Conservation (phyloP, 64 coral and sea anemone species). For the Acropora tenuis region DNA sequence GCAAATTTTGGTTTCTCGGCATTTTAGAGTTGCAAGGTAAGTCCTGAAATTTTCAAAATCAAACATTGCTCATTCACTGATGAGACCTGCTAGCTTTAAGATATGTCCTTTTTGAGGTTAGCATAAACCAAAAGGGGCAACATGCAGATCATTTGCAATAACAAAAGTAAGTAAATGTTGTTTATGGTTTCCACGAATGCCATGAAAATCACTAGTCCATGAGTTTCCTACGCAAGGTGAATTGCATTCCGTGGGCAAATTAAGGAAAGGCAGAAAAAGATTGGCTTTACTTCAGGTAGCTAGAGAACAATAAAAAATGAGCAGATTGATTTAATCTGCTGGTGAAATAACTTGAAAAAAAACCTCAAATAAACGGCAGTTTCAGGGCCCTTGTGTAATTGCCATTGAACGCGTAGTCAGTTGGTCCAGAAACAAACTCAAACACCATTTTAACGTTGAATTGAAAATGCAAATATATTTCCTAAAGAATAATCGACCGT, state of each 20-base stretch:
- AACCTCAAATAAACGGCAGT: neutral
- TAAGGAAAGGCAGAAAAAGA: neutral
- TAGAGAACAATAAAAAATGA: neutral
- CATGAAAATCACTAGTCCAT: neutral
- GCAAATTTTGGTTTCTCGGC: neutral
- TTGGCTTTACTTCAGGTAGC: neutral
- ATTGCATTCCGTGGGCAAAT: neutral
- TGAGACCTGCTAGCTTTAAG: neutral
- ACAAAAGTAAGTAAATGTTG: neutral
- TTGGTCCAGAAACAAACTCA: neutral
- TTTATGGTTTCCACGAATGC: neutral
- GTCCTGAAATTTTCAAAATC: neutral
- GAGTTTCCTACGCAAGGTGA: neutral
- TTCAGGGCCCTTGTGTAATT: neutral
- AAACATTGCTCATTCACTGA: neutral
- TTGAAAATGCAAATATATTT: constrained; percentile 3
- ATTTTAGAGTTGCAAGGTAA: neutral
- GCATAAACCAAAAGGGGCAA: neutral
- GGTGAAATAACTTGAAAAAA: neutral
- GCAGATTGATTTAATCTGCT: neutral
- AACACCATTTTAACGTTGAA: neutral
- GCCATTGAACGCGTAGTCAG: neutral
- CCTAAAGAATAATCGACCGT: neutral
- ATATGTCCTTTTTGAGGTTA: neutral
- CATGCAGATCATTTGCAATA: neutral